Evolutionary conservation across 2,888 invertebrate species (phyloP).

Genomic region (Drosophila phalerata): DNA sequence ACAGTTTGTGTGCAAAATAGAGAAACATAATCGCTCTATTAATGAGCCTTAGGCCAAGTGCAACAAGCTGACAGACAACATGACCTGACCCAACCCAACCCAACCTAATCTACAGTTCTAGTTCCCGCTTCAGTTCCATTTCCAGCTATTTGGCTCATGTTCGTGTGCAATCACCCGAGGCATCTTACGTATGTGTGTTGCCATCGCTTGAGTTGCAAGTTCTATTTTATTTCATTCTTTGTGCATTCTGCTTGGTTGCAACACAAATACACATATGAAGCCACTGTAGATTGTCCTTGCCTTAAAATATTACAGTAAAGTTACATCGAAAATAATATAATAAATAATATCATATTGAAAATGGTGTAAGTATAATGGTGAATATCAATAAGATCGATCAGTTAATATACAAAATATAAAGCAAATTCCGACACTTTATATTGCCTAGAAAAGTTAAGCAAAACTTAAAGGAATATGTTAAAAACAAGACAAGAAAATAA

Average conservation of each 20-base stretch:
- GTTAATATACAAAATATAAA: too few species aligned
- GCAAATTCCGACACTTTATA: too few species aligned
- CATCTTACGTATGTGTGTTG: constrained; percentile 13
- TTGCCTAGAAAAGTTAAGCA: too few species aligned
- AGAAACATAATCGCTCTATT: constrained; percentile 74
- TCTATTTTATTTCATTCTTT: background rate
- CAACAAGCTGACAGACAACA: constrained; percentile 78
- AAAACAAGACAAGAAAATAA: too few species aligned
- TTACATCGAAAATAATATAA: too few species aligned
- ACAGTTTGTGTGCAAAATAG: constrained; percentile 47
- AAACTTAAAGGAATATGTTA: too few species aligned
- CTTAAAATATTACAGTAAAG: too few species aligned
- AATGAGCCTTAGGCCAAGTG: constrained; percentile 81
- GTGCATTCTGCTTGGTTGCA: constrained; percentile 1
- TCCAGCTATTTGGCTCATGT: constrained; percentile 52
- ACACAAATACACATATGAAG: constrained; percentile 8
- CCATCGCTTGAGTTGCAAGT: constrained; percentile 5
- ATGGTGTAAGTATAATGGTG: too few species aligned
- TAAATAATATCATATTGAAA: too few species aligned
- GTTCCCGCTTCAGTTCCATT: constrained; percentile 12
- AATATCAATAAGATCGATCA: too few species aligned
- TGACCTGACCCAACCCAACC: constrained; percentile 59
- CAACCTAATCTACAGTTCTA: background rate
- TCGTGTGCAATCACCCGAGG: constrained; percentile 33
- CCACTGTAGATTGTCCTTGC: constrained; percentile 7